A percentile compares a stretch with the other conserved stretches of the same genome.
Evolutionary conservation across 2,888 invertebrate species (phyloP).

Genomic region (Lissonota sp.): DNA sequence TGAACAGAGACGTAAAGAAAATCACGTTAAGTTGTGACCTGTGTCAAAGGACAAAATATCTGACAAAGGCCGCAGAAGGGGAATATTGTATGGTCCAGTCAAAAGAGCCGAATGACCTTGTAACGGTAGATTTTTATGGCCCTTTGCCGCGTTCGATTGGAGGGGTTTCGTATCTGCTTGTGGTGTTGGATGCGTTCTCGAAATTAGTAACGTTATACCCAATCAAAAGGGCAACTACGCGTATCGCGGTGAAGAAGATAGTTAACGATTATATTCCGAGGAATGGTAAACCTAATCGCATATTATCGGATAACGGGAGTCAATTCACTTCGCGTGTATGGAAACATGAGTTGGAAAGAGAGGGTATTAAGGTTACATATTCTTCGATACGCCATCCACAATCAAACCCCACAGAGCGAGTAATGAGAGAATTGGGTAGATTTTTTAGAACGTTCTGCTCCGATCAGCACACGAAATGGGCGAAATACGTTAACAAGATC

Average conservation of each 20-base stretch:
- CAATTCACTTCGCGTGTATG: neutral
- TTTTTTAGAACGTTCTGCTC: constrained; percentile 33
- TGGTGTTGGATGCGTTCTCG: constrained; percentile 9
- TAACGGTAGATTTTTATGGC: neutral
- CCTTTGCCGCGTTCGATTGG: neutral
- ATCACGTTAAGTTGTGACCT: neutral
- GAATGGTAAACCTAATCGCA: constrained; percentile 19
- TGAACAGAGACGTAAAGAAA: neutral
- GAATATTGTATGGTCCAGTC: constrained; percentile 5
- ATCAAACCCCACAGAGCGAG: constrained; percentile 43
- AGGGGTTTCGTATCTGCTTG: constrained; percentile 32
- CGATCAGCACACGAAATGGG: constrained; percentile 35
- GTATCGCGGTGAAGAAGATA: constrained; percentile 3
- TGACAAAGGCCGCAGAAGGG: neutral
- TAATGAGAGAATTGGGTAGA: constrained; percentile 39
- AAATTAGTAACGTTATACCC: constrained; percentile 31
- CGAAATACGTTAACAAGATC: constrained; percentile 9
- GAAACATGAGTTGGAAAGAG: neutral
- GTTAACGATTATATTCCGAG: neutral
- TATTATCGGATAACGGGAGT: constrained; percentile 23
- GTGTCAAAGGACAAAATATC: neutral
- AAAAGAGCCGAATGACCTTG: neutral
- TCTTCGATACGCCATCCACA: constrained; percentile 43
- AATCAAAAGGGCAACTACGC: constrained; percentile 20
- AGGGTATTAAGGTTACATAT: constrained; percentile 11